Base-by-base conservation (phyloP, 2,888 invertebrate genomes). In the Trypoxylon attenuatum region DNA sequence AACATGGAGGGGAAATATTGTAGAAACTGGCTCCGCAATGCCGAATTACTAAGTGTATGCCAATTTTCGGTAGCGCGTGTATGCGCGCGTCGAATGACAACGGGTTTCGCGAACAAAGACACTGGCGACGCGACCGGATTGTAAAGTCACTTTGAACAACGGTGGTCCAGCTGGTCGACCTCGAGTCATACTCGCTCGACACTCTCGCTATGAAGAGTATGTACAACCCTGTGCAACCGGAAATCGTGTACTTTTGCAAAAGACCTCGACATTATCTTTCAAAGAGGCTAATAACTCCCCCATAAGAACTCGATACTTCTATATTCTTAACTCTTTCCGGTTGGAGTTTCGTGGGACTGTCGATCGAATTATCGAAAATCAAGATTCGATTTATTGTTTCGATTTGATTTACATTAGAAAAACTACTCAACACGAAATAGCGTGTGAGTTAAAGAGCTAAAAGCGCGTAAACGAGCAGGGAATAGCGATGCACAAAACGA, bases 181-280 rank as follows among this genome's bases (percentile, higher is more conserved):
- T 51, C 51, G 16, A 23, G 15, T 8, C 45, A 10, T 33, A 13
- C 33, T 10, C 6, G n/a, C 33, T 13, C 13, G n/a, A 13, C 33
- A 33, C 33, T 13, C 13, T 33, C 13, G n/a, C 33, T 13, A 0
- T 10, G 6, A 10, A n/a, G n/a, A n/a, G 10, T 8, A 6, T 16
- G 15, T 5, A n/a, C 2, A 21, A 19, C 33, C 6, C 39, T 54
- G 18, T n/a, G 50, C 45, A 61, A 57, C 29, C 49, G 61, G 61
- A 61, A 57, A 21, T 57, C n/a, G n/a, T 25, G 19, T 16, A 29
- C 21, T 49, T 60, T 46, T 55, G 38, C 33, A 41, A 60, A 56
- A 33, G 33, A 13, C 33, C 33, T n/a, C n/a, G n/a, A n/a, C n/a
- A n/a, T n/a, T n/a, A 23, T 18, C 25, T 21, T 3, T 13, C 23